Conservation (phyloP, 2,113 vertebrate species). For the Micronycteris hirsuta region DNA sequence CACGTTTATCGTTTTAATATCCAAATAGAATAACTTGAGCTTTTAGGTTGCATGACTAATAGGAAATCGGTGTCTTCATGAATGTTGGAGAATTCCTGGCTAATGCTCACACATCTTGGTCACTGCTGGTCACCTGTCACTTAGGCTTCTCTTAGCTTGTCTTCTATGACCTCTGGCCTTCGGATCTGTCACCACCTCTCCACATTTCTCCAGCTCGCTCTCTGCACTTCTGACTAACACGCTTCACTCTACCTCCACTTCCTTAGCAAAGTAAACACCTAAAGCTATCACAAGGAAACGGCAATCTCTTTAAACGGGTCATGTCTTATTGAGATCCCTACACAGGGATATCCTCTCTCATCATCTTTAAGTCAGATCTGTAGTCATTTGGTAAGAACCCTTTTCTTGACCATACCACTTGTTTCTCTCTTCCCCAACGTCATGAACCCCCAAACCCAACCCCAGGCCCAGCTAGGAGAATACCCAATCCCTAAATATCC, state of each 20-base stretch:
- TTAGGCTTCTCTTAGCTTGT: not conserved
- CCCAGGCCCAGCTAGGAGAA: not conserved
- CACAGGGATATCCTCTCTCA: not conserved
- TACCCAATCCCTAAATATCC: constrained; percentile 1
- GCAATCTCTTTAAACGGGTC: constrained; percentile 13
- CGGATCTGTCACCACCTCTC: not conserved
- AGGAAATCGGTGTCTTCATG: not conserved
- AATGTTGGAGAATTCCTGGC: not conserved
- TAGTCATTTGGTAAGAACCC: not conserved
- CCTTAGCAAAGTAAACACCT: not conserved
- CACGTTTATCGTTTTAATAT: not conserved
- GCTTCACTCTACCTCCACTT: not conserved
- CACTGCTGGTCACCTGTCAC: not conserved
- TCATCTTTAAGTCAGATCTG: not conserved
- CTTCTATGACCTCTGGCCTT: not conserved
- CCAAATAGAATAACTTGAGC: not conserved
- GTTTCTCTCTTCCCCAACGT: not conserved
- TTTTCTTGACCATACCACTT: not conserved
- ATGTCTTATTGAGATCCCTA: constrained; percentile 2
- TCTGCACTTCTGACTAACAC: not conserved
- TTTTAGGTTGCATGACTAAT: constrained; percentile 6
- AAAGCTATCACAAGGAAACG: constrained; percentile 12
- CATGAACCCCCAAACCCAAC: not conserved
- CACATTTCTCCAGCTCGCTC: not conserved
- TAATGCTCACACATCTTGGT: not conserved